Conservation (phyloP, 1,140 invertebrate genomes). For the Drosophila kohkoa region DNA sequence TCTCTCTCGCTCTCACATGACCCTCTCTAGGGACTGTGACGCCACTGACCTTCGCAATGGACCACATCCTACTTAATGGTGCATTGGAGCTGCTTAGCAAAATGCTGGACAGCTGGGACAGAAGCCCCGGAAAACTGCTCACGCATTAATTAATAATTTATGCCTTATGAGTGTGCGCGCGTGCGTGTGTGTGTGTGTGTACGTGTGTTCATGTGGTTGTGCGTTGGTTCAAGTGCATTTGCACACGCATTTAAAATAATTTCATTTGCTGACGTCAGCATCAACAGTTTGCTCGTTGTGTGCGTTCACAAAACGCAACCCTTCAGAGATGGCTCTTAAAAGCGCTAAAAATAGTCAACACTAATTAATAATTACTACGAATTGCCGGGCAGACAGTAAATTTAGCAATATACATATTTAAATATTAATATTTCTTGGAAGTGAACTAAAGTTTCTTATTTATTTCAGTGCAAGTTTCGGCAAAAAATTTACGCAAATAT, state of each 20-base stretch:
- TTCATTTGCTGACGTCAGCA: slow-evolving; percentile 61
- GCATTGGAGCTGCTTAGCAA: slow-evolving; percentile 29
- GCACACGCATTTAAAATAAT: slow-evolving; percentile 77
- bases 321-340: not conserved
- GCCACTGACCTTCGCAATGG: slow-evolving; percentile 35
- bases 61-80: slow-evolving; percentile 34
- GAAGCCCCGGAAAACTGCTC: slow-evolving; percentile 57
- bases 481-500: no score
- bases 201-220: slow-evolving; percentile 15
- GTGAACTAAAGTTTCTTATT: no score
- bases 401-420: no score
- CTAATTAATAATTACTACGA: not conserved
- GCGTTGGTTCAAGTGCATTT: slow-evolving; percentile 61
- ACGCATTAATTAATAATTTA: slow-evolving; percentile 81
- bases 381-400: no score
- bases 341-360: not conserved
- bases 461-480: no score
- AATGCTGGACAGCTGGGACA: slow-evolving; percentile 28
- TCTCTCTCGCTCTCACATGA: not conserved
- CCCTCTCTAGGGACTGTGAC: slow-evolving; percentile 11
- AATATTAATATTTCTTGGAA: no score
- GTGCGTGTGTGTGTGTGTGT: slow-evolving; percentile 21
- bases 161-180: slow-evolving; percentile 36
- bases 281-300: slow-evolving; percentile 7
- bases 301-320: not conserved